Evolutionary conservation across 2,113 vertebrate species (phyloP), one percentile per base, ranked within the genome.

Genomic region (Corythoichthys haematopterus): DNA sequence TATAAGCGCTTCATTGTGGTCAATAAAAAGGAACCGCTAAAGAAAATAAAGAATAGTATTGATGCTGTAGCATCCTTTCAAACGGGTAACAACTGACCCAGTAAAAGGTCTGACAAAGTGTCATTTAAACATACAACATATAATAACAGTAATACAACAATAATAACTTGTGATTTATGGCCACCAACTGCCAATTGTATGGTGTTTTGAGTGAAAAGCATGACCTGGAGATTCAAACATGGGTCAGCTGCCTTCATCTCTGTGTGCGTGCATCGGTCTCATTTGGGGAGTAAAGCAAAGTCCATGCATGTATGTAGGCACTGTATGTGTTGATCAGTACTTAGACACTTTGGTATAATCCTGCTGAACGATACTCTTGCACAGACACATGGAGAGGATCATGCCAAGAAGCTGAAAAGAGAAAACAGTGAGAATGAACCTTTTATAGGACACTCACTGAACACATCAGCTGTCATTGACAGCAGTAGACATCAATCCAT

Each of bases 291-390:
- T 61, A 47, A 66, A 53, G 15, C 53, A 35, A 58, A 57, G 48
- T 64, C 28, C 46, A 61, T 66, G 68, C 68, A 48, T 14, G 3
- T 77, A 62, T 55, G 68, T 84, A 55, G 74, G 72, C 56, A 40
- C 70, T 64, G 76, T 74, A 64, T 69, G 60, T 43, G 79, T 68
- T 77, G 63, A 14, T 57, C 55, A 57, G 33, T 57, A 57, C 13
- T 57, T 97, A 53, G 96, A 95, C 68, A 98, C 96, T 92, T 98
- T 97, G 91, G 91, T 94, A 82, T 98, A 98, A 88, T 98, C 96
- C 88, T 98, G 95, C 0, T 90, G 92, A 45, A 93, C 93, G 63
- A 98, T 87, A 40, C 89, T 94, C 87, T 92, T 95, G 90, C 95
- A 98, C 68, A 98, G 76, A n/a, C 93, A 95, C 84, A 98, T 92